phyloP scores from a whole-genome alignment of 1,140 invertebrate species.

The Heterodera schachtii region DNA sequence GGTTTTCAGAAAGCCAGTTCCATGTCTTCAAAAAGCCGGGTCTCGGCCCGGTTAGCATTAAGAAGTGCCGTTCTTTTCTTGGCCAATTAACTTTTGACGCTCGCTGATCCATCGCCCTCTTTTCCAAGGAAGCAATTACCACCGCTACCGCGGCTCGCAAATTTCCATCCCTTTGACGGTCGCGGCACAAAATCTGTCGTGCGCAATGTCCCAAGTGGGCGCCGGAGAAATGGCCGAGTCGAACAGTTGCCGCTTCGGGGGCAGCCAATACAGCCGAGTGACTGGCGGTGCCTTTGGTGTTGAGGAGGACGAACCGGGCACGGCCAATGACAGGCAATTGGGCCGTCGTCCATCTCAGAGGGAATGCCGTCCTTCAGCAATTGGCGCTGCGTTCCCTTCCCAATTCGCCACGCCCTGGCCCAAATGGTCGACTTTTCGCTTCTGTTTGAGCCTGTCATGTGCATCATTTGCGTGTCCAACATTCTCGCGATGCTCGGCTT shows the following conservation, averaged over 20 bases:
- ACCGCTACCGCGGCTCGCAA: slow-evolving; percentile 56
- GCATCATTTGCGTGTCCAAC: slow-evolving; percentile 89
- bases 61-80: too few relatives aligned
- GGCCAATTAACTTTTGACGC: too few relatives aligned
- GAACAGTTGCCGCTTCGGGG: slow-evolving; percentile 44
- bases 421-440: slow-evolving; percentile 91
- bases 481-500: slow-evolving; percentile 92
- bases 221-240: slow-evolving; percentile 48
- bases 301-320: slow-evolving; percentile 6
- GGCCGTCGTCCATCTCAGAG: background rate
- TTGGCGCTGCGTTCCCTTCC: slow-evolving; percentile 56
- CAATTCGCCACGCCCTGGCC: slow-evolving; percentile 56
- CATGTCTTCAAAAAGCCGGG: too few relatives aligned
- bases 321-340: slow-evolving; percentile 13
- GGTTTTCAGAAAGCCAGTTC: too few relatives aligned
- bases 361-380: slow-evolving; percentile 42
- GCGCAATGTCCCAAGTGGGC: slow-evolving; percentile 28
- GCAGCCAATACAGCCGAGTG: slow-evolving; percentile 53
- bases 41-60: too few relatives aligned
- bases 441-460: slow-evolving; percentile 85
- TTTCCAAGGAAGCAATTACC: slow-evolving; percentile 41
- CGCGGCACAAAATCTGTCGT: slow-evolving; percentile 51
- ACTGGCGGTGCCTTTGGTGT: slow-evolving; percentile 37
- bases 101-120: too few relatives aligned
- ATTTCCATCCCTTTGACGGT: slow-evolving; percentile 62